Percentiles rank a stretch among this genome's conserved stretches.
These are phyloP conservation scores for Tipula unca DNA, from an alignment of 2,888 invertebrate species.

Conservation along the genomic window DNA sequence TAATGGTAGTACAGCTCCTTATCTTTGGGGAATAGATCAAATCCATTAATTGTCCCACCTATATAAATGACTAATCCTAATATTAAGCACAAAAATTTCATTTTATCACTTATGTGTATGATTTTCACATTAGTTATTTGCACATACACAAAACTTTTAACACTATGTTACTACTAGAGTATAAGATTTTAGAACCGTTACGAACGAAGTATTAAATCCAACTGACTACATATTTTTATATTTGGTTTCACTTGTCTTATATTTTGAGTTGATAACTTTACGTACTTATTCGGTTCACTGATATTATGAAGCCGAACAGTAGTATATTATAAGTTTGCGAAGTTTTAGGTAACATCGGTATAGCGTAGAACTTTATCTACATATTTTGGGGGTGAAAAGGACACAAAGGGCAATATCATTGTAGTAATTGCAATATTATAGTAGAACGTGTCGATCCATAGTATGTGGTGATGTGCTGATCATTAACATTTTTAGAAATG, in stretches of 20 bases:
- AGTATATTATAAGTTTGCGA: neutral
- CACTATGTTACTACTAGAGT: neutral
- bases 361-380: neutral
- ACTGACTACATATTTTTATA: neutral
- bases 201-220: neutral
- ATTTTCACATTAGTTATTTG: neutral
- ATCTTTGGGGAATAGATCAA: neutral
- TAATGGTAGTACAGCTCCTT: neutral
- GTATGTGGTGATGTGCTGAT: no score
- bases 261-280: neutral
- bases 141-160: neutral
- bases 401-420: neutral
- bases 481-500: no score
- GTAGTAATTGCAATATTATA: no score
- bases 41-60: neutral
- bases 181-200: neutral
- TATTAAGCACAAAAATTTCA: neutral
- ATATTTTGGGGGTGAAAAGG: neutral
- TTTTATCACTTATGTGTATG: neutral
- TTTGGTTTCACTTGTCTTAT: neutral
- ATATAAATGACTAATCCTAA: neutral
- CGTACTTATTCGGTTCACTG: neutral
- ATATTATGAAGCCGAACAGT: neutral
- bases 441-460: no score
- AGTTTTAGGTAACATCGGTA: neutral